A percentile compares a stretch with the other conserved stretches of the same genome.
phyloP scores from a whole-genome alignment of 2,888 invertebrate genomes.

The Tetramorium bicarinatum region DNA sequence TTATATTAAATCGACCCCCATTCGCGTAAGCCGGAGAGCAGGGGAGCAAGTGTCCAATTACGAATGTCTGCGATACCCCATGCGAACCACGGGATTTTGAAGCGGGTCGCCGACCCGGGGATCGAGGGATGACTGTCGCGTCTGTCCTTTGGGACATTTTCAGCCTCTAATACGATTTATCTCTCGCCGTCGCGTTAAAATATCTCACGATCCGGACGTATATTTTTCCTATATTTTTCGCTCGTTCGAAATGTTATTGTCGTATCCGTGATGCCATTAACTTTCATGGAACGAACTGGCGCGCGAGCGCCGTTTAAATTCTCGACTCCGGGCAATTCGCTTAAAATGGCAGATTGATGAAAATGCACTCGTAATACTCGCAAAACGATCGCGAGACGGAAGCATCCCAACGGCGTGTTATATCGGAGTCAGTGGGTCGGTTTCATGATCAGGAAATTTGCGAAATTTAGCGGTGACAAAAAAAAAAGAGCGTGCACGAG shows the following conservation, averaged over 20 bases:
- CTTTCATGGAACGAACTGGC: neutral
- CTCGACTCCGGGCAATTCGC: constrained; percentile 26
- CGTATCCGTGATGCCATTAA: constrained; percentile 17
- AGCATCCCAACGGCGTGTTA: constrained; percentile 63
- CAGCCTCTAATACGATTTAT: constrained; percentile 39
- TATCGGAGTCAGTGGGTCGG: constrained; percentile 71
- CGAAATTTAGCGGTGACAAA: constrained; percentile 40
- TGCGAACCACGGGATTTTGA: constrained; percentile 58
- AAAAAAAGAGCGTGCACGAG: constrained; percentile 15
- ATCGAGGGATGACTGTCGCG: constrained; percentile 38
- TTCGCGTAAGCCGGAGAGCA: constrained; percentile 56
- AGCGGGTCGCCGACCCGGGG: constrained; percentile 28
- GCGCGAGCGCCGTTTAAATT: constrained; percentile 15
- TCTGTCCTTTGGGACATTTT: constrained; percentile 31
- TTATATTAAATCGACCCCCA: constrained; percentile 71
- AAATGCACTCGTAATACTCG: constrained; percentile 32
- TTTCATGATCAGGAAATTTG: constrained; percentile 57
- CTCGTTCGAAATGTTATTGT: constrained; percentile 30
- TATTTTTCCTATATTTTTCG: constrained; percentile 25
- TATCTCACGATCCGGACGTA: neutral
- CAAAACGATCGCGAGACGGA: constrained; percentile 36
- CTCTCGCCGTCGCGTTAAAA: constrained; percentile 34
- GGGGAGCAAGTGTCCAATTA: constrained; percentile 70
- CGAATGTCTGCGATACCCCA: constrained; percentile 61
- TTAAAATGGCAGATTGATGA: constrained; percentile 28